These are phyloP conservation scores for Phorcus lineatus DNA, from an alignment of 2,888 invertebrate genomes.

Conservation along the genomic window DNA sequence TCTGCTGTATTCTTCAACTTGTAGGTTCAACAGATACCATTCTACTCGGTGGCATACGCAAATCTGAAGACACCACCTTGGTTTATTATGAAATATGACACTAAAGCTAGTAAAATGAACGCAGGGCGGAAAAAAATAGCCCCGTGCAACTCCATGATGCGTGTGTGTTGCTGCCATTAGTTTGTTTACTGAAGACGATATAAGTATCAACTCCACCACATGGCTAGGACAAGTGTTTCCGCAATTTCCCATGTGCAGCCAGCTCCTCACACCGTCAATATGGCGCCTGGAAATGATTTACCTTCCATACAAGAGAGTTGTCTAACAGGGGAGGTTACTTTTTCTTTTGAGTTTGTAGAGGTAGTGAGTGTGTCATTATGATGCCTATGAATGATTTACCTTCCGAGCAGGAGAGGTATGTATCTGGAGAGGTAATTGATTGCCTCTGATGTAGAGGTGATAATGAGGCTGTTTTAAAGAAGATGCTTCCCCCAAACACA, in stretches of 20 bases:
- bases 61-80: neutral
- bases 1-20: neutral
- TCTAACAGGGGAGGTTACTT: too few relatives aligned
- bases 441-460: too few relatives aligned
- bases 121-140: neutral
- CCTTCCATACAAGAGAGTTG: too few relatives aligned
- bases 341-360: too few relatives aligned
- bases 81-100: neutral
- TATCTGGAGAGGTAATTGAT: too few relatives aligned
- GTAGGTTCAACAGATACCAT: neutral
- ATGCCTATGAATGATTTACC: too few relatives aligned
- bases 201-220: neutral
- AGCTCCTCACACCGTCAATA: neutral
- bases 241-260: neutral
- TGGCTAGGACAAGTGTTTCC: neutral
- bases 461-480: too few relatives aligned
- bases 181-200: constrained; percentile 11
- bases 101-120: neutral
- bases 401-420: too few relatives aligned
- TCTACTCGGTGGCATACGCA: neutral
- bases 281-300: neutral
- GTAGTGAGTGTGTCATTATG: too few relatives aligned
- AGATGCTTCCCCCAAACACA: too few relatives aligned
- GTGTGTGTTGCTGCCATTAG: neutral
- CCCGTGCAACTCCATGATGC: neutral